Evolutionary conservation across 2,888 invertebrate species (phyloP).

Genomic region (Himalopsyche tibetana): DNA sequence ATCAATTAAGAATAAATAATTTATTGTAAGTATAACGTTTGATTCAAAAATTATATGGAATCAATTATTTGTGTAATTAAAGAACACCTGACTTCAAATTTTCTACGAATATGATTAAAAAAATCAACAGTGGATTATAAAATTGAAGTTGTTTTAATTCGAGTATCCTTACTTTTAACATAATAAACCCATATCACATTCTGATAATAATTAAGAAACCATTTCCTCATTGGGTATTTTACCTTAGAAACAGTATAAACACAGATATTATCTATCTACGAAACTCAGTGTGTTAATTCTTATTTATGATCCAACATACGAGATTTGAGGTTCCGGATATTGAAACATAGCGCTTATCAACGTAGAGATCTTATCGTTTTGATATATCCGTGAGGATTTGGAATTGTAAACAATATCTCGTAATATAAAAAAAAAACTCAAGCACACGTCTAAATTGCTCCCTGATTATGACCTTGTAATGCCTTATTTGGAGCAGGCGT

Average conservation of each 20-base stretch:
- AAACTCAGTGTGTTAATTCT: conserved; percentile 14
- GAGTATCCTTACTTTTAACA: conserved; percentile 18
- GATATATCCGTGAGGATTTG: conserved; percentile 38
- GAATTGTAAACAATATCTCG: conserved; percentile 23
- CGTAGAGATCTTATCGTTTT: conserved; percentile 26
- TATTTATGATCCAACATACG: conserved; percentile 16
- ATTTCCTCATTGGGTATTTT: conserved; percentile 30
- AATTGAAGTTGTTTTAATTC: not conserved
- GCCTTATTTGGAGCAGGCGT: conserved; percentile 30
- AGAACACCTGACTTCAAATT: conserved; percentile 1
- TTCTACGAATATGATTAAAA: conserved; percentile 5
- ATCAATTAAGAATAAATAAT: too few species aligned
- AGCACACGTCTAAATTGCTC: conserved; percentile 34
- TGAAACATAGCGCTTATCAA: conserved; percentile 39
- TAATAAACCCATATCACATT: conserved; percentile 21
- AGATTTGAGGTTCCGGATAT: conserved; percentile 33
- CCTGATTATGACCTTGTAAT: conserved; percentile 21
- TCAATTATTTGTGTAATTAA: conserved; percentile 3
- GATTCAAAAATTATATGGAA: not conserved
- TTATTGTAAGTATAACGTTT: not conserved
- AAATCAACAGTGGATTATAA: conserved; percentile 9
- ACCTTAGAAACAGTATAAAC: conserved; percentile 21
- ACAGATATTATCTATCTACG: conserved; percentile 10
- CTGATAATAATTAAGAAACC: conserved; percentile 17
- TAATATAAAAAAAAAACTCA: not conserved